Evolutionary conservation across 2,888 invertebrate species (phyloP).

Genomic region (Apodemia mormo): DNA sequence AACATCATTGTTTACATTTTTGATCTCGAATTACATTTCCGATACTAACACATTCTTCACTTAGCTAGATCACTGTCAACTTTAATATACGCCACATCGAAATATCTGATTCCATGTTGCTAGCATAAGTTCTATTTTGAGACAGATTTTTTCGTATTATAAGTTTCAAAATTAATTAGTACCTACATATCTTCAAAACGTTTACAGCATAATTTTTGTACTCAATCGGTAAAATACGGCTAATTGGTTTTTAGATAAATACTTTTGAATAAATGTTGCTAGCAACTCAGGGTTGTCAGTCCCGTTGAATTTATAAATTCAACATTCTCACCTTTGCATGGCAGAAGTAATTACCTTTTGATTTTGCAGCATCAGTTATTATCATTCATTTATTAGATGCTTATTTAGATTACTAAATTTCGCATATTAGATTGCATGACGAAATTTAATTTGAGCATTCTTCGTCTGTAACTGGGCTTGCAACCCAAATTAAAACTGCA

Average conservation of each 20-base stretch:
- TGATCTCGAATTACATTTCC: too few species aligned
- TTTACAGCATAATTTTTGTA: neutral
- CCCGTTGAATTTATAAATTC: constrained; percentile 37
- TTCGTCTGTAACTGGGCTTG: constrained; percentile 46
- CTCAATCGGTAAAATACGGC: neutral
- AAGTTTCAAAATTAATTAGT: neutral
- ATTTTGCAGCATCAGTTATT: neutral
- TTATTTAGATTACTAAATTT: neutral
- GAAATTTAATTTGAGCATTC: constrained; percentile 20
- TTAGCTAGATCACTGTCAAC: constrained; percentile 22
- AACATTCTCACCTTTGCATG: neutral
- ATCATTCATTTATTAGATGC: constrained; percentile 9
- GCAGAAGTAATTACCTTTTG: neutral
- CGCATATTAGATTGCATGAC: constrained; percentile 7
- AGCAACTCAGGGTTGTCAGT: constrained; percentile 64
- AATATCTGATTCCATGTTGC: constrained; percentile 38
- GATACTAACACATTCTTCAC: constrained; percentile 16
- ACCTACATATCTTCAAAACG: too few species aligned
- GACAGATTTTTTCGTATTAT: neutral
- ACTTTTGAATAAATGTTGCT: constrained; percentile 45
- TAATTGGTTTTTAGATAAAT: neutral
- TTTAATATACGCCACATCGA: constrained; percentile 61
- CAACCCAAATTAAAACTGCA: constrained; percentile 66
- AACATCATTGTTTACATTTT: too few species aligned
- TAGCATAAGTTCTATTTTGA: constrained; percentile 32